Evolutionary conservation across 2,888 invertebrate genomes (phyloP), one percentile per base, ranked within the genome.

Genomic region (Apeira syringaria): DNA sequence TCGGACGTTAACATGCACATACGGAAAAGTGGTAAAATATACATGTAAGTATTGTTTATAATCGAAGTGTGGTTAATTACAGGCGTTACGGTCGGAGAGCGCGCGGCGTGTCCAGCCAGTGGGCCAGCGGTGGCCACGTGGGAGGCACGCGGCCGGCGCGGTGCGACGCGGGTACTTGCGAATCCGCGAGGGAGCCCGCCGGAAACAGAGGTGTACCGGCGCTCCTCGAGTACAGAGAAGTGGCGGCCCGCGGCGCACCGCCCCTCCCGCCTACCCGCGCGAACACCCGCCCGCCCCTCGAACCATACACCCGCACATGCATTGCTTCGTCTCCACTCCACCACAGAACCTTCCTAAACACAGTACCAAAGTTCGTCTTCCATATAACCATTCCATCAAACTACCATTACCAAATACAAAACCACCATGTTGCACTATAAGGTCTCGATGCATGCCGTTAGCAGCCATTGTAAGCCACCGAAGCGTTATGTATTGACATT

Each of bases 171-270:
- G 47, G 52, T 47, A 78, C 77, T 82, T 79, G 79, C 74, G 79
- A 78, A 81, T 73, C 78, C 84, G 84, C 87, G 83, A 83, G 87
- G 74, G 75, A 74, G 85, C 82, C 79, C 77, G 80, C 87, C 88
- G 87, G 88, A 87, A 88, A 85, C 86, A 80, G 88, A 86, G 86
- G 87, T 86, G 84, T 84, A 81, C 83, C 85, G 84, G 86, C 79
- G 84, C 87, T 85, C 88, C 82, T 83, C 82, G 85, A 84, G 85
- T 70, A 84, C 86, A 85, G 87, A 82, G 85, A 80, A 86, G 85
- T 84, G 82, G 83, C 86, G 81, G 83, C 78, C 80, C 83, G 84
- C 82, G 83, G 82, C 80, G 76, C 76, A 70, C 68, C 74, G 64
- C 66, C 72, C 74, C 70, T 69, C 64, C 70, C 67, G 65, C 63